Conservation (phyloP, 2,797 vertebrate species). For the Pseudomugil tenellus region DNA sequence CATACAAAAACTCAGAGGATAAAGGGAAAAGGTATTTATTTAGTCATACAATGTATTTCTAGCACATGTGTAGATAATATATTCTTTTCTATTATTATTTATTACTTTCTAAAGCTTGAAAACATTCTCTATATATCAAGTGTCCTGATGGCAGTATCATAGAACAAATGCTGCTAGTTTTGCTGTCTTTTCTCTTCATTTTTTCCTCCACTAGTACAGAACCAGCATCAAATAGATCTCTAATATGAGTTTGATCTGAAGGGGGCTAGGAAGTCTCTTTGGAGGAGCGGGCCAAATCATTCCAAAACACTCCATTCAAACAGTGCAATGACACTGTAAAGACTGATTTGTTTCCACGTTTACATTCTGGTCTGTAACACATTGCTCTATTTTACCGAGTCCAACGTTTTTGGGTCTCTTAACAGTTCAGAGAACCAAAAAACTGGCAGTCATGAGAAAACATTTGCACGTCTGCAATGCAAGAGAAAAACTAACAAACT, state of each 20-base stretch:
- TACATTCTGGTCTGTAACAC: conserved; percentile 4
- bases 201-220: conserved; percentile 16
- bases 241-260: conserved; percentile 67
- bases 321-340: conserved; percentile 29
- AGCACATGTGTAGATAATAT: background rate
- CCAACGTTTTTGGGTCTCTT: conserved; percentile 47
- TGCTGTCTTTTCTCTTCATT: background rate
- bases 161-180: background rate
- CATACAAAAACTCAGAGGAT: background rate
- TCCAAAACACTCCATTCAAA: conserved; percentile 61
- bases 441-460: conserved; percentile 49
- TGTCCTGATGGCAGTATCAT: conserved; percentile 5
- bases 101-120: background rate
- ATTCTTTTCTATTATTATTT: background rate
- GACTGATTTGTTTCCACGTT: conserved; percentile 26
- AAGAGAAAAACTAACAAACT: background rate
- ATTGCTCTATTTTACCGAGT: conserved; percentile 16
- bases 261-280: conserved; percentile 42
- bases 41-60: background rate
- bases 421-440: conserved; percentile 53
- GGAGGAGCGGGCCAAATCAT: conserved; percentile 41
- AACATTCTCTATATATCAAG: background rate
- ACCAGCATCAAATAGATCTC: conserved; percentile 49
- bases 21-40: background rate
- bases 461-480: conserved; percentile 53